Evolutionary conservation across 35 echinoderm and acorn worm species (phyloP), one percentile per base, ranked within the genome.

Genomic region (Heliocidaris erythrogramma): DNA sequence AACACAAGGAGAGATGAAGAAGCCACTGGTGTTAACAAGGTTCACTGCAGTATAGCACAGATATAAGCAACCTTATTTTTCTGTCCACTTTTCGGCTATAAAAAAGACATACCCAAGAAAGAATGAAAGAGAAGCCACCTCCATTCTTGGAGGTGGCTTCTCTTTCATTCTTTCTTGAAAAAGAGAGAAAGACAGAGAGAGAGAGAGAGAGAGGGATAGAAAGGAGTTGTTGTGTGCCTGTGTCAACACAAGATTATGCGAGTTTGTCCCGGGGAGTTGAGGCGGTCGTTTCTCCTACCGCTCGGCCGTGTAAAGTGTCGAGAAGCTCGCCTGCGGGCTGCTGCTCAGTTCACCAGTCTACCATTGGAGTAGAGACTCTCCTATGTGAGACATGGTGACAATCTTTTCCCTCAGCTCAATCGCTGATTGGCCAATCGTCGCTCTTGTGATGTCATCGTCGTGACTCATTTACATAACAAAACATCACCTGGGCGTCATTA

Each of bases 401-500:
- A 30, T 50, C 50, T 50, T 92, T 92, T 4, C 27, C 48, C 48
- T 92, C 91, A 92, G 13, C 31, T 42, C 47, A 42, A 42, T 16
- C 12, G 47, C 32, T 32, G 91, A 59, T 59, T 92, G 91, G 91
- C 11, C 48, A 48, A 17, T 50, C 48, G 47, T 14, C 48, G 21
- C 48, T 32, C 31, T 30, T 59, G 30, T 92, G 91, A 92, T 59
- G 49, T 50, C 91, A 92, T 7, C n/a, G 13, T 4, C 50, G 16
- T 92, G 48, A 92, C 91, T 92, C 91, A 92, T 92, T 92, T 92
- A 16, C 91, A 92, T 92, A 92, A 92, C 48, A 92, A 92, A 92
- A 59, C 91, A 50, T 92, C 91, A 92, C 91, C 91, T 92, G 91
- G 47, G 5, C 91, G 50, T 59, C 91, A 92, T 92, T 92, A 92